These are phyloP conservation scores for Neosalanx taihuensis DNA, from an alignment of 2,797 vertebrate genomes.

Conservation along the genomic window DNA sequence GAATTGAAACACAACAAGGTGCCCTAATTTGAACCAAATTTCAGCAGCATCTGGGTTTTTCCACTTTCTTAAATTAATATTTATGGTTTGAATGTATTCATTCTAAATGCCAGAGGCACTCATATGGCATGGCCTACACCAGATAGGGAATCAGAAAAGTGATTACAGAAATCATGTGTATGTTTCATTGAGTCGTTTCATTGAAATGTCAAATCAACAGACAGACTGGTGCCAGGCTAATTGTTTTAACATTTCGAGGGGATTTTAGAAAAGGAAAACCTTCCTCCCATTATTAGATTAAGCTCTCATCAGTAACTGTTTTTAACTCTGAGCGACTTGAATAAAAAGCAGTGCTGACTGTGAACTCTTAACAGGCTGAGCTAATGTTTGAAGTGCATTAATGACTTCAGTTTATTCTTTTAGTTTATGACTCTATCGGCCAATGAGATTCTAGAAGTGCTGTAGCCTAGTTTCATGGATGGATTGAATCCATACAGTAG, in stretches of 20 bases:
- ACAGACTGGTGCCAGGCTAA: constrained; percentile 6
- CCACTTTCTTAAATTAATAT: background rate
- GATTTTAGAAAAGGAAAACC: background rate
- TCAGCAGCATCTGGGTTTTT: background rate
- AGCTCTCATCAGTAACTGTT: background rate
- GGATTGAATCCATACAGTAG: background rate
- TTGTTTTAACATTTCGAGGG: constrained; percentile 7
- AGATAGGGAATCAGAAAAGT: background rate
- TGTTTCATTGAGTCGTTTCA: background rate
- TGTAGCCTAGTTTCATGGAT: background rate
- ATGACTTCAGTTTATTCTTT: background rate
- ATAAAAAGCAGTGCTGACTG: background rate
- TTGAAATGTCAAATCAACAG: constrained; percentile 9
- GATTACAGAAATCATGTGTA: background rate
- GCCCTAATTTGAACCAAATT: background rate
- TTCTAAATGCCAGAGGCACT: background rate
- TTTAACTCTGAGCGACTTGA: background rate
- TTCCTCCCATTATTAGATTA: background rate
- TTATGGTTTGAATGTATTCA: background rate
- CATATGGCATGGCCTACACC: background rate
- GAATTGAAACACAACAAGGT: background rate
- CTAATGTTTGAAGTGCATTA: background rate
- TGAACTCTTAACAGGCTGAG: background rate
- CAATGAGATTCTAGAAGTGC: background rate
- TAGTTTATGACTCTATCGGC: background rate